A percentile compares a stretch with the other conserved stretches of the same genome.
Conservation (phyloP, 2,797 vertebrate genomes). For the Anolis apletophallus region DNA sequence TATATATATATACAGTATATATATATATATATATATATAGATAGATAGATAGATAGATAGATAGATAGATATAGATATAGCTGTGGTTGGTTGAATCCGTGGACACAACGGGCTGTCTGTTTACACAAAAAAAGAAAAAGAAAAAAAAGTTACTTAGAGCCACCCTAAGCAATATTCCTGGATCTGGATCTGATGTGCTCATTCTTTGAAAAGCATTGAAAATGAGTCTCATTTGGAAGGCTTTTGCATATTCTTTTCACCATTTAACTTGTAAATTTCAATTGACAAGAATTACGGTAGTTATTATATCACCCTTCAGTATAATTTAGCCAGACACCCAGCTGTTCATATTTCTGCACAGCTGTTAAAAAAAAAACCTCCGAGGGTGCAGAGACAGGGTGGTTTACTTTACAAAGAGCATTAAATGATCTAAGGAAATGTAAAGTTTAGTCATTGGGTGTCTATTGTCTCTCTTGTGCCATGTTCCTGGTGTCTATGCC, state of each 20-base stretch:
- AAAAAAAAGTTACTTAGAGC: background rate
- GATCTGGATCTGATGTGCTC: conserved; percentile 32
- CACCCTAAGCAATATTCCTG: background rate
- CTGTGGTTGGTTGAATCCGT: no score
- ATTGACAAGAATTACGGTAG: conserved; percentile 1
- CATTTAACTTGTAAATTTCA: conserved; percentile 47
- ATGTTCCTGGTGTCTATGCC: background rate
- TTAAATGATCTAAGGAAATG: background rate
- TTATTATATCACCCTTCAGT: conserved; percentile 18
- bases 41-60: no score
- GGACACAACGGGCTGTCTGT: no score
- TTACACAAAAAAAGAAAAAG: no score
- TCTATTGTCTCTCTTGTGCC: background rate
- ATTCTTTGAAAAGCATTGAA: conserved; percentile 27
- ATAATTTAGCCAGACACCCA: conserved; percentile 44
- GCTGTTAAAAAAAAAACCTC: conserved; percentile 26
- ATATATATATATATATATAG: no score
- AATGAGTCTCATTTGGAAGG: conserved; percentile 29
- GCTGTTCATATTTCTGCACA: conserved; percentile 37
- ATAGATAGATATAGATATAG: no score
- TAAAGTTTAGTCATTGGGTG: background rate
- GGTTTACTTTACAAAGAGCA: conserved; percentile 42
- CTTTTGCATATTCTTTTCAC: conserved; percentile 13
- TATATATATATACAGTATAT: no score
- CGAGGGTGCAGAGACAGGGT: background rate